A percentile compares a stretch with the other conserved stretches of the same genome.
These are phyloP conservation scores for Armadillidium nasatum DNA, from an alignment of 1,140 invertebrate genomes.

Conservation along the genomic window DNA sequence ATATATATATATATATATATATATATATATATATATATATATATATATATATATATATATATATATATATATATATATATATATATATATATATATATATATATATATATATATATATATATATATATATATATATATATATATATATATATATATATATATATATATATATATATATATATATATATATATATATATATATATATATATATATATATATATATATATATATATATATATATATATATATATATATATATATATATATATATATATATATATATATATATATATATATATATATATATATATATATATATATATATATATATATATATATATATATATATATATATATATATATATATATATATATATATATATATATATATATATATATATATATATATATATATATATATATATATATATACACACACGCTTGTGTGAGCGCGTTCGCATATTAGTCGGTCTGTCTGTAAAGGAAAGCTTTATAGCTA, in stretches of 20 bases:
- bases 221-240: constrained; percentile 14
- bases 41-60: too few relatives aligned
- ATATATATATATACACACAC: not conserved
- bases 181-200: constrained; percentile 16
- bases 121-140: not conserved
- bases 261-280: not conserved
- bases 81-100: constrained; percentile 1
- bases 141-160: not conserved
- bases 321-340: constrained; percentile 17
- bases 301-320: constrained; percentile 17
- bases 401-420: constrained; percentile 17
- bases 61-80: not conserved
- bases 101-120: constrained; percentile 6
- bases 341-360: constrained; percentile 16
- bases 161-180: not conserved
- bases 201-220: constrained; percentile 17
- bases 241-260: too few relatives aligned
- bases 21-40: not conserved
- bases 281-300: constrained; percentile 19
- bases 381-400: constrained; percentile 10
- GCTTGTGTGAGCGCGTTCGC: too few relatives aligned
- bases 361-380: constrained; percentile 2
- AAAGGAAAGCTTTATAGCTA: too few relatives aligned
- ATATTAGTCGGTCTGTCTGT: too few relatives aligned
- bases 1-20: constrained; percentile 17